Evolutionary conservation across 2,797 vertebrate genomes (phyloP), one percentile per base, ranked within the genome.

Genomic region (Sebastes glaucus): DNA sequence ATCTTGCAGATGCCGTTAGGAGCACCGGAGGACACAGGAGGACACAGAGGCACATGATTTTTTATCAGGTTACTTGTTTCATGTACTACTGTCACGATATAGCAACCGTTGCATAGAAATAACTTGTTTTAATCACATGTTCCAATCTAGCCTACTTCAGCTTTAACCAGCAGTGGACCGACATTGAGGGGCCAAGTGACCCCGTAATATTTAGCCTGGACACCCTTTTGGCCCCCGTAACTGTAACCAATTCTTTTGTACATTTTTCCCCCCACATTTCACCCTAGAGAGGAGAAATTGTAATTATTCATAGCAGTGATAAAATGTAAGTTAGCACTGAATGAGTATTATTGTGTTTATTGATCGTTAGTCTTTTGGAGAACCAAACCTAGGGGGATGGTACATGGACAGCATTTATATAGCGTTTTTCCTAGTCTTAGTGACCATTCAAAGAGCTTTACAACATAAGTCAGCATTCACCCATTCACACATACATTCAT

Each of bases 1-100:
- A 38, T 38, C 35, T 38, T 38, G 0, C 4, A 0, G 35, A 38
- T 38, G 0, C 35, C 0, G 35, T 13, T 38, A 38, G 35, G 35
- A 38, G 11, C 35, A 38, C 35, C 35, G 2, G 35, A 38, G 35
- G 35, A 38, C 13, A 42, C 13, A 42, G 38, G 33, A 35, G 33
- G 33, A 35, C 14, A 42, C 14, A 42, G 38, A 42, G 14, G 14
- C 38, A 42, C 5, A 14, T 38, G 35, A 14, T 14, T 38, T 38
- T 38, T 38, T 38, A 28, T 38, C 35, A 38, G 35, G 35, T 6
- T 38, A 38, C 35, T 0, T 38, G 38, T 38, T 38, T 38, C 38
- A 38, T 38, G 30, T 8, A 30, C 30, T 30, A 38, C 35, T 38
- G 35, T 38, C 0, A 38, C 0, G 38, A 16, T 42, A 42, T 16